These are phyloP conservation scores for Scyliorhinus canicula DNA, from an alignment of 2,797 vertebrate genomes.

Conservation along the genomic window DNA sequence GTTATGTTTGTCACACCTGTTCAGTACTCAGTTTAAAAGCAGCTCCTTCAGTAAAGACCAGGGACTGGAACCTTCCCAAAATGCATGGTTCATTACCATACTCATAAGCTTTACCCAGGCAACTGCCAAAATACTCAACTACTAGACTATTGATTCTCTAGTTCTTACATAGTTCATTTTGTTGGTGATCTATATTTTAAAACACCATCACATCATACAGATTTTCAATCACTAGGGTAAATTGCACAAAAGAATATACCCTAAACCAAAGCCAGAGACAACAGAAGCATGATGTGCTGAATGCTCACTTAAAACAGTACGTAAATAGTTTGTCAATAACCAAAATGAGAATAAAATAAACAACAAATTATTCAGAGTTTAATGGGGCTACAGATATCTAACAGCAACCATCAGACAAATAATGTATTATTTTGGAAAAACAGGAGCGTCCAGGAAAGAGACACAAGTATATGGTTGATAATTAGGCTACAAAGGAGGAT, in stretches of 20 bases:
- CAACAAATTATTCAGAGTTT: neutral
- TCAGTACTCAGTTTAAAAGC: no score
- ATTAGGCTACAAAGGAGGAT: neutral
- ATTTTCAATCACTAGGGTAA: no score
- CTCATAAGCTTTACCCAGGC: neutral
- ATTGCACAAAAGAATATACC: no score
- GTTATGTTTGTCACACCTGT: no score
- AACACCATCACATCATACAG: no score
- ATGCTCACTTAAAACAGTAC: neutral
- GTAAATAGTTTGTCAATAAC: neutral
- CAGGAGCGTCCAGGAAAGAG: neutral
- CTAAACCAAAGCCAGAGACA: neutral
- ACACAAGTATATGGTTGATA: neutral
- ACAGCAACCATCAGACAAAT: neutral
- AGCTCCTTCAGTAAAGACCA: neutral
- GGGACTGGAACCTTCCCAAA: neutral
- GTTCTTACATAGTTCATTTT: no score
- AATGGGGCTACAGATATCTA: neutral
- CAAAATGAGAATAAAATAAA: neutral
- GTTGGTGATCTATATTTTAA: no score
- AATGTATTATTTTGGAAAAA: neutral
- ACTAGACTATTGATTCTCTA: neutral
- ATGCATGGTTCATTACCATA: neutral
- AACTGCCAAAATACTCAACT: neutral
- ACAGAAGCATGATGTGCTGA: neutral